Evolutionary conservation across 2,888 invertebrate species (phyloP), one percentile per base, ranked within the genome.

Genomic region (Tinea pellionella): DNA sequence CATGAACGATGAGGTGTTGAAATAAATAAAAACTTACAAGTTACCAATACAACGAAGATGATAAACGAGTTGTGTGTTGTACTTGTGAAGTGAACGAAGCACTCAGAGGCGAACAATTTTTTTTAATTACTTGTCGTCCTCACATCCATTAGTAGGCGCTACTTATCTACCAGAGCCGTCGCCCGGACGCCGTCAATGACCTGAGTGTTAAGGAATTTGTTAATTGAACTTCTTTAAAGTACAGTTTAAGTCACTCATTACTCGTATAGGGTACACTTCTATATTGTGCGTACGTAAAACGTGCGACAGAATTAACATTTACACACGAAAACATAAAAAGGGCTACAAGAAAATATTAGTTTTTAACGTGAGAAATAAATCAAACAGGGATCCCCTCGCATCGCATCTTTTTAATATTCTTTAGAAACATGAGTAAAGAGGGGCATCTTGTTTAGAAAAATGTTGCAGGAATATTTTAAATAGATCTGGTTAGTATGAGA

Each of bases 61-160:
- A 47, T 47, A 47, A 47, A 47, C 47, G 47, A 16, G 47, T 47
- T 47, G 15, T 16, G 47, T 47, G 13, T 47, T 15, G 47, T 57
- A 13, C 15, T 55, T 24, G 13, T 57, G 32, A 11, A 13, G 30
- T 57, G n/a, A 57, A 57, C 57, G 6, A 57, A 15, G 32, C 15
- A 57, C 16, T 57, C 32, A 47, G 13, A 18, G 47, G 9, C 15
- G 19, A 19, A 55, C 55, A 55, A 19, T 55, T 55, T 55, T 37
- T n/a, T 57, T 57, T 80, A 80, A 84, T 81, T 80, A 75, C 71
- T 80, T 72, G 65, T 73, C 72, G 74, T 76, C 72, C 73, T 72
- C 69, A 67, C 67, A 68, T 68, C 76, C 77, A 78, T 80, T 81
- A 80, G 68, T 64, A 66, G 57, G 58, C 56, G 60, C 62, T 53